phyloP scores from a whole-genome alignment of 2,888 invertebrate species.

The Andrena fulva region DNA sequence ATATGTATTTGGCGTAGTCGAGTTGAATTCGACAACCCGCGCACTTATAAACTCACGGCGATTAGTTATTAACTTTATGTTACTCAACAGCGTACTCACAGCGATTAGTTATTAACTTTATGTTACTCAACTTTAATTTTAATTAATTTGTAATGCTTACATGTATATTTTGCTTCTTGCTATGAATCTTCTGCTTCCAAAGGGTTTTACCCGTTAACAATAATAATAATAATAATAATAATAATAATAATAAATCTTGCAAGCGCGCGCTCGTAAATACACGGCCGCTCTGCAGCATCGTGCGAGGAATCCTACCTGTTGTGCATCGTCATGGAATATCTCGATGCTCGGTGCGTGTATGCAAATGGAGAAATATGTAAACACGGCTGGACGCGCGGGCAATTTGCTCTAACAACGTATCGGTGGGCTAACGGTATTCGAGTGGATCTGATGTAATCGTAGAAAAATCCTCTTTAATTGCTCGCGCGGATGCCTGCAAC shows the following conservation, averaged over 20 bases:
- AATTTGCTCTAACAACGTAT: slow-evolving; percentile 36
- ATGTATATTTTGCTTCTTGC: too few relatives aligned
- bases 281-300: slow-evolving; percentile 13
- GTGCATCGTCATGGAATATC: slow-evolving; percentile 45
- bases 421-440: slow-evolving; percentile 21
- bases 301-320: slow-evolving; percentile 15
- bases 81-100: too few relatives aligned
- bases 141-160: too few relatives aligned
- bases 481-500: not conserved
- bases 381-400: slow-evolving; percentile 36
- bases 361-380: slow-evolving; percentile 55
- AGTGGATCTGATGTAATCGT: slow-evolving; percentile 20
- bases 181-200: too few relatives aligned
- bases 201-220: too few relatives aligned
- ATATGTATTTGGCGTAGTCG: not conserved
- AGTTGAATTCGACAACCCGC: not conserved
- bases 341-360: slow-evolving; percentile 47
- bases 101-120: too few relatives aligned
- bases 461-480: slow-evolving; percentile 1
- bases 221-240: too few relatives aligned
- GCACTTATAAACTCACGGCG: too few relatives aligned
- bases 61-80: too few relatives aligned
- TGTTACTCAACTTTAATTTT: too few relatives aligned
- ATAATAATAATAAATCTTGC: too few relatives aligned
- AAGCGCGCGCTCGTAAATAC: slow-evolving; percentile 17